phyloP scores from a whole-genome alignment of 2,888 invertebrate genomes.

The Cataglyphis cursor region DNA sequence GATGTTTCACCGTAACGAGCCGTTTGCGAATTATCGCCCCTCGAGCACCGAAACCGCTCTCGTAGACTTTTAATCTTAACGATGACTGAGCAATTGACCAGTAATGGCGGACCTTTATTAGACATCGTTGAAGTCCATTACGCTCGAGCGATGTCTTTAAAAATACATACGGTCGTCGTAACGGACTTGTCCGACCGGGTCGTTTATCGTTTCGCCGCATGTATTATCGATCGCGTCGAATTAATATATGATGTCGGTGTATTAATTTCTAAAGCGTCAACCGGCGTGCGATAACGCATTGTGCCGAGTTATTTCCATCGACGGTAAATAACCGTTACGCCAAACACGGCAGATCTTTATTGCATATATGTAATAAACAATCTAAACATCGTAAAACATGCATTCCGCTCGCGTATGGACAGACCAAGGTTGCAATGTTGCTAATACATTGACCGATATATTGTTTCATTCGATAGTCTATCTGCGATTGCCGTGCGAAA shows the following conservation, averaged over 20 bases:
- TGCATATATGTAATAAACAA: conserved; percentile 54
- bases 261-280: conserved; percentile 57
- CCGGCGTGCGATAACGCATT: conserved; percentile 48
- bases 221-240: conserved; percentile 53
- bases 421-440: conserved; percentile 19
- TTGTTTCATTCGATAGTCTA: conserved; percentile 17
- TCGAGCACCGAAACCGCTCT: conserved; percentile 70
- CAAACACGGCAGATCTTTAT: conserved; percentile 51
- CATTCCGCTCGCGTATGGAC: neutral
- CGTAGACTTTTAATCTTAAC: conserved; percentile 70
- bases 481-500: neutral
- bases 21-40: conserved; percentile 74
- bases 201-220: conserved; percentile 44
- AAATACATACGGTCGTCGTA: conserved; percentile 46
- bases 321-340: conserved; percentile 47
- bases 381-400: conserved; percentile 54
- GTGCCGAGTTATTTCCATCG: conserved; percentile 41
- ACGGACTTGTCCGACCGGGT: conserved; percentile 36
- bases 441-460: conserved; percentile 32
- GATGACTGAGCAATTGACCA: conserved; percentile 68
- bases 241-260: conserved; percentile 54
- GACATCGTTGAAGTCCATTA: conserved; percentile 62
- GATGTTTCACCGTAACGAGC: conserved; percentile 65
- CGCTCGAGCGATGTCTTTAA: conserved; percentile 52
- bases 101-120: conserved; percentile 71